Percentiles rank a stretch among this genome's conserved stretches.
Conservation (phyloP, 2,797 vertebrate genomes). For the Selene dorsalis region DNA sequence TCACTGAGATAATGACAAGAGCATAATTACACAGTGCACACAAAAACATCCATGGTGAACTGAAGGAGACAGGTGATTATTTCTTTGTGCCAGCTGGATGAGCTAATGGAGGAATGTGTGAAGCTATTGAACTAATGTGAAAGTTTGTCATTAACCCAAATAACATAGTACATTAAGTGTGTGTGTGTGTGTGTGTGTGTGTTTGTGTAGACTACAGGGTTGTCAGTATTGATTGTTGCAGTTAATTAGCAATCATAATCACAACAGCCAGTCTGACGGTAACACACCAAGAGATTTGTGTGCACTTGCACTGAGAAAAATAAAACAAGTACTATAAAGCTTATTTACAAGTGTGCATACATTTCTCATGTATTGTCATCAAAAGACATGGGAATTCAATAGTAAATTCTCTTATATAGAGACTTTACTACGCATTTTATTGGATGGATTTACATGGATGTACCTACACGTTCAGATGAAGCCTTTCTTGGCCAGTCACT, state of each 20-base stretch:
- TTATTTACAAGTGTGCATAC: not conserved
- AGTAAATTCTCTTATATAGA: not conserved
- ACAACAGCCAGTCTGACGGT: not conserved
- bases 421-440: no score
- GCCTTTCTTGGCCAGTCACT: not conserved
- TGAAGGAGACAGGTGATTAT: constrained; percentile 14
- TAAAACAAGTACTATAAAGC: not conserved
- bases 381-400: not conserved
- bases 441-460: no score
- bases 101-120: constrained; percentile 8
- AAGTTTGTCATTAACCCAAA: not conserved
- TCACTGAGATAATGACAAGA: not conserved
- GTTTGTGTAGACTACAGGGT: not conserved
- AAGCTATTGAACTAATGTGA: not conserved
- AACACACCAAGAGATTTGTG: not conserved
- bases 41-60: not conserved
- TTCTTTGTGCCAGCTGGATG: constrained; percentile 4
- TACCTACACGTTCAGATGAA: not conserved
- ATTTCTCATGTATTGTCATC: not conserved
- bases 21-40: not conserved
- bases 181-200: not conserved
- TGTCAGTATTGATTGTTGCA: not conserved
- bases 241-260: not conserved
- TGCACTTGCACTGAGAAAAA: not conserved
- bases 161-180: not conserved